Evolutionary conservation across 37 sponge, comb jelly and placozoan species (phyloP), one percentile per base, ranked within the genome.

Genomic region (Cladorhizidae sp.): DNA sequence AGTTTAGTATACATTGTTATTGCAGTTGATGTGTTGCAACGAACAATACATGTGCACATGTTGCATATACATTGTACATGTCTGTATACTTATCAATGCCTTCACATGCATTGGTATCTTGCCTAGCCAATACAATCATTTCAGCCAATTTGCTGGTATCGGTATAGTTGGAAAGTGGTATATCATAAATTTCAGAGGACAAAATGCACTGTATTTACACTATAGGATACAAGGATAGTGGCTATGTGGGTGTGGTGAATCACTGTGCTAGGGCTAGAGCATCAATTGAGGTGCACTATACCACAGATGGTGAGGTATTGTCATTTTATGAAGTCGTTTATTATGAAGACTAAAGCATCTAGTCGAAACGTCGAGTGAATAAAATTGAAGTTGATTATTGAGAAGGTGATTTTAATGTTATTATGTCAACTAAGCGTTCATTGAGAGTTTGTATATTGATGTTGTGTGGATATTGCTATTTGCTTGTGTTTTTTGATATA

Each of bases 21-120:
- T n/a, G n/a, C n/a, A n/a, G n/a, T n/a, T n/a, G n/a, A n/a, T n/a
- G n/a, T n/a, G n/a, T n/a, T n/a, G n/a, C n/a, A n/a, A n/a, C n/a
- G n/a, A n/a, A n/a, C n/a, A n/a, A n/a, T n/a, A n/a, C n/a, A n/a
- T n/a, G n/a, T n/a, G n/a, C n/a, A n/a, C n/a, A n/a, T n/a, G n/a
- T n/a, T n/a, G n/a, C n/a, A n/a, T n/a, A n/a, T n/a, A n/a, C n/a
- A n/a, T n/a, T n/a, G n/a, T n/a, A n/a, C n/a, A 45, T 45, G 49
- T 45, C 49, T 45, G 49, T 45, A 45, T 5, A 45, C 49, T 45
- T 9, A 45, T 45, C 9, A 5, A 45, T 45, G 49, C 49, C 26
- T 76, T 76, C 63, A 76, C 77, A 31, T 76, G 77, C 12, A 63
- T 63, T 59, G 62, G 61, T 0, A 61, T 76, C 12, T 28, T 76